These are phyloP conservation scores for Oligia strigilis DNA, from an alignment of 2,888 invertebrate genomes.

Conservation along the genomic window DNA sequence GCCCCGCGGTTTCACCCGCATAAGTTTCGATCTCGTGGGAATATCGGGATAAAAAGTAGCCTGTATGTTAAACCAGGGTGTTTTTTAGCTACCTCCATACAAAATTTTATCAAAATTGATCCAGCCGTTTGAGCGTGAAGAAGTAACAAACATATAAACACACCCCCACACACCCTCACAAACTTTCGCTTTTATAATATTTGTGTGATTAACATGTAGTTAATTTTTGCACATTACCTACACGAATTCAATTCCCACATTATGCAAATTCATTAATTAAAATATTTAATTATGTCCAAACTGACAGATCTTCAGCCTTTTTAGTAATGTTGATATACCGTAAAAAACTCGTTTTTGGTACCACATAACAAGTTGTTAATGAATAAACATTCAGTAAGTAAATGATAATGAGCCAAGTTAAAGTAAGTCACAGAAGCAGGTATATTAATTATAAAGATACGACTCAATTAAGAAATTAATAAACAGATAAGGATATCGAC, in stretches of 20 bases:
- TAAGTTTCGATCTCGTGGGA: too few species aligned
- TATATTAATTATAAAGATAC: conserved; percentile 37
- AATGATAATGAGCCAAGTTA: conserved; percentile 6
- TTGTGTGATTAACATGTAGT: too few species aligned
- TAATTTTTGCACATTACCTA: not conserved
- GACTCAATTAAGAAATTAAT: conserved; percentile 48
- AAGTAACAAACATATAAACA: too few species aligned
- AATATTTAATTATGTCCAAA: conserved; percentile 28
- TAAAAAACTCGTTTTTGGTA: conserved; percentile 14
- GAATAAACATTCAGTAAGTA: conserved; percentile 13
- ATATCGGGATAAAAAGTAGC: too few species aligned
- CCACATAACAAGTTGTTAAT: conserved; percentile 19
- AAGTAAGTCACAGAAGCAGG: conserved; percentile 30
- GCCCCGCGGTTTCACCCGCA: too few species aligned
- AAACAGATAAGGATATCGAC: conserved; percentile 20
- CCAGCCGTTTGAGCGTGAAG: too few species aligned
- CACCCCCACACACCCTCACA: too few species aligned
- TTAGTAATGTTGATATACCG: conserved; percentile 15
- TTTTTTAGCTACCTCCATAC: too few species aligned
- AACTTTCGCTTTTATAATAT: too few species aligned
- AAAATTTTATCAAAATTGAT: too few species aligned
- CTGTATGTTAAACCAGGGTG: too few species aligned
- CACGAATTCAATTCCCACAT: conserved; percentile 18
- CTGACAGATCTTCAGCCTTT: conserved; percentile 14
- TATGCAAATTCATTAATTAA: conserved; percentile 48